Percentiles rank a stretch among this genome's conserved stretches.
These are phyloP conservation scores for Volucella inanis DNA, from an alignment of 2,888 invertebrate species.

Conservation along the genomic window DNA sequence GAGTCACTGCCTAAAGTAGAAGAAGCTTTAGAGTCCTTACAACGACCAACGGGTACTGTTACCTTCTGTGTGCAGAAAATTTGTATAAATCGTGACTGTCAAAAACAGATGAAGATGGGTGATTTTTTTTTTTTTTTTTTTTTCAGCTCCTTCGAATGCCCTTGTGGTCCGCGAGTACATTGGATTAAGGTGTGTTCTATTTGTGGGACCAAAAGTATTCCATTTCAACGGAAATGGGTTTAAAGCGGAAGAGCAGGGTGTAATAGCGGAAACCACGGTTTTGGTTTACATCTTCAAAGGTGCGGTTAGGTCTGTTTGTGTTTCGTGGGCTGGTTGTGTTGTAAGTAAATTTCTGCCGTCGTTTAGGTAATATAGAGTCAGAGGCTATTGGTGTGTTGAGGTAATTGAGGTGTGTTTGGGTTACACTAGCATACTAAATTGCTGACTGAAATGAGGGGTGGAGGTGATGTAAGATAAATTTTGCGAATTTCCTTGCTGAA, in stretches of 20 bases:
- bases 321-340: constrained; percentile 12
- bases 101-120: constrained; percentile 28
- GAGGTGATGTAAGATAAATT: neutral
- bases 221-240: constrained; percentile 13
- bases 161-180: neutral
- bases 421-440: neutral
- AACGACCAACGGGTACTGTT: neutral
- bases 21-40: neutral
- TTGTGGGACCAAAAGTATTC: constrained; percentile 16
- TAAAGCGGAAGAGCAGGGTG: neutral
- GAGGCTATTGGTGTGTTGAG: constrained; percentile 6
- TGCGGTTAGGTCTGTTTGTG: constrained; percentile 40
- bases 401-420: constrained; percentile 42
- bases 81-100: constrained; percentile 49
- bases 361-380: neutral
- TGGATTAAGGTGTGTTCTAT: constrained; percentile 26
- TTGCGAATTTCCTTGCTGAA: neutral
- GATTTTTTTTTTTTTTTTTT: constrained; percentile 7
- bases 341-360: constrained; percentile 36
- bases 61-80: constrained; percentile 16
- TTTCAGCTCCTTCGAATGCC: neutral
- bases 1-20: constrained; percentile 9
- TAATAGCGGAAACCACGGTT: neutral
- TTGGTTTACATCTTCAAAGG: constrained; percentile 26
- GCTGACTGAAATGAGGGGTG: constrained; percentile 2